Base-by-base conservation (phyloP, 2,888 invertebrate genomes). In the Sarcophaga carnaria region DNA sequence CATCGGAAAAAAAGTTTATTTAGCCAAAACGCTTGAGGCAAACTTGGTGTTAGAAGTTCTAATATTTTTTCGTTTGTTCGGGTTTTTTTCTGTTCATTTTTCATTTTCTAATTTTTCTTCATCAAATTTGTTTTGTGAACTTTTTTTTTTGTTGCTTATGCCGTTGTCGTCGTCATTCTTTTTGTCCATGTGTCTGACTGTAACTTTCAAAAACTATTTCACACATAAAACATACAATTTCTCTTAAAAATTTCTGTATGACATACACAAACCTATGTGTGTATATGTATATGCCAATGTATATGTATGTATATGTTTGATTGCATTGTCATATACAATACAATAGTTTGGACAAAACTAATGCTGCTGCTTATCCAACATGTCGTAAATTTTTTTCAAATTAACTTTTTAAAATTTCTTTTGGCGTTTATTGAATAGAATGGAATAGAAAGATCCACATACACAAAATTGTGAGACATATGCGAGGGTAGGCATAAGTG, bases 71-170 rank as follows among this genome's bases (percentile, higher is more conserved):
- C 37, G 37, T 37, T 37, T 6, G 27, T 27, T 27, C 4, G 27
- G 27, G 2, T 22, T 14, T 60, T 54, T 49, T 71, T 71, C 5
- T 69, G 4, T 77, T 67, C 60, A 49, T 77, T 72, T 78, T 81
- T 81, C 66, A 60, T 82, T 78, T 84, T 81, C 79, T 87, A 87
- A 84, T 82, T 79, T 87, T 81, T 81, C 79, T 81, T 84, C 71
- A 59, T 84, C 78, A 87, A 87, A 87, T 82, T 87, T 76, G 74
- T 82, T 84, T 87, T 82, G 78, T 62, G 49, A 4, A 47, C 11
- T 47, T 47, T 59, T 83, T 72, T 75, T 60, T 78, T 37, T 71
- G 11, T 22, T 54, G 4, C 2, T 54, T 64, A 49, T 45, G n/a
- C 10, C 11, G 63, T 66, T 45, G 69, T 78, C 45, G n/a, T 45